Evolutionary conservation across 2,113 vertebrate species (phyloP).

Genomic region (Tretioscincus oriximinensis): DNA sequence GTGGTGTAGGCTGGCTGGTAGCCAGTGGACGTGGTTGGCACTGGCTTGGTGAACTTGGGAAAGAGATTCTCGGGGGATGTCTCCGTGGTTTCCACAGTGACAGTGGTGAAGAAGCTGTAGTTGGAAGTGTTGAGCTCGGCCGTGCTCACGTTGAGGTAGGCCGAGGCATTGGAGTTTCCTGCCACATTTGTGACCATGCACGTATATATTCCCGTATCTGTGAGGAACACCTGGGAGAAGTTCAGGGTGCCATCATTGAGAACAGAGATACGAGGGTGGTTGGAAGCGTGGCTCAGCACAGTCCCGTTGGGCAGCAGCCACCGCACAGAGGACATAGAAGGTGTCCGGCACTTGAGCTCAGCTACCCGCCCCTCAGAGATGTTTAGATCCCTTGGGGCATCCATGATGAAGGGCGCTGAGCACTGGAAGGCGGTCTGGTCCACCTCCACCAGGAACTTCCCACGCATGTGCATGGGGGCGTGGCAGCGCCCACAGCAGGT

Average conservation of each 20-base stretch:
- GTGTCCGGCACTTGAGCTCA: conserved; percentile 92
- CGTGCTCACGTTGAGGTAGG: conserved; percentile 94
- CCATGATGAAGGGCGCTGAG: conserved; percentile 93
- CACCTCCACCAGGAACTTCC: conserved; percentile 92
- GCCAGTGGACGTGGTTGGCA: conserved; percentile 88
- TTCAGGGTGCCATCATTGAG: conserved; percentile 94
- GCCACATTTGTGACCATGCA: conserved; percentile 99
- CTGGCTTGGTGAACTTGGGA: conserved; percentile 85
- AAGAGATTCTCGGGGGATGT: conserved; percentile 84
- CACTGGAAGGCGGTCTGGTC: conserved; percentile 94
- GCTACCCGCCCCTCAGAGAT: conserved; percentile 93
- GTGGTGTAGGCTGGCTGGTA: conserved; percentile 96
- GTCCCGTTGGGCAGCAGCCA: conserved; percentile 95
- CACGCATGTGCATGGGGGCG: conserved; percentile 87
- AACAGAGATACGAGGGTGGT: conserved; percentile 88
- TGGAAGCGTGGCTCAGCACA: conserved; percentile 91
- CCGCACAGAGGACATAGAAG: conserved; percentile 92
- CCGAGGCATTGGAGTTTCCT: conserved; percentile 95
- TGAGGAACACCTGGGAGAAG: conserved; percentile 90
- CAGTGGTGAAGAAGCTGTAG: conserved; percentile 96
- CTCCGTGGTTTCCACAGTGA: conserved; percentile 92
- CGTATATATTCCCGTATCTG: conserved; percentile 92
- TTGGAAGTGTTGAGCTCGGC: conserved; percentile 97
- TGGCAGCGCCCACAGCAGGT: conserved; percentile 97
- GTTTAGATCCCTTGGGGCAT: conserved; percentile 92